Conservation (phyloP, 1,140 invertebrate genomes). For the Acromyrmex charruanus region DNA sequence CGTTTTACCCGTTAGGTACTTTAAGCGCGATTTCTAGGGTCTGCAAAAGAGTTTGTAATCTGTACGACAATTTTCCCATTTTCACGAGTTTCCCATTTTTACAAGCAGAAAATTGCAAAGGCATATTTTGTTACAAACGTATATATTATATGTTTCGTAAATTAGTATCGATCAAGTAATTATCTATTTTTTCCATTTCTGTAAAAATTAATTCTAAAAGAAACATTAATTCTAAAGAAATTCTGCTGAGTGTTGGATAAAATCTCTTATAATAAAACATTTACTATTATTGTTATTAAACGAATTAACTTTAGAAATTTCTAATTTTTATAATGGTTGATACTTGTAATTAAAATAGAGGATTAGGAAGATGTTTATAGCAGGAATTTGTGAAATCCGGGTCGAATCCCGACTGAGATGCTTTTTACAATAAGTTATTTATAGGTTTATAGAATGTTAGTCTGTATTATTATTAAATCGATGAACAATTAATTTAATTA, state of each 20-base stretch:
- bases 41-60: constrained; percentile 41
- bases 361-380: no score
- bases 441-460: no score
- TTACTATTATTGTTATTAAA: not conserved
- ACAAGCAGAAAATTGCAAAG: not conserved
- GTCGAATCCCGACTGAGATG: no score
- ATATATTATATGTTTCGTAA: not conserved
- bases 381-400: no score
- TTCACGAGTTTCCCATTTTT: not conserved
- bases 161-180: not conserved
- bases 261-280: not conserved
- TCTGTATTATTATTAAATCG: no score
- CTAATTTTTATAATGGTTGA: not conserved
- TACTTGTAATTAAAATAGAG: not conserved
- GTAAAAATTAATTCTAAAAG: not conserved
- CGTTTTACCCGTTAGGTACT: constrained; percentile 31
- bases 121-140: not conserved
- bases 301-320: not conserved
- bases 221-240: not conserved
- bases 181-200: not conserved
- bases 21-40: constrained; percentile 31
- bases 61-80: constrained; percentile 25
- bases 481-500: no score
- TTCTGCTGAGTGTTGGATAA: not conserved
- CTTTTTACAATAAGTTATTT: no score